These are phyloP conservation scores for Taurulus bubalis DNA, from an alignment of 2,113 vertebrate species.

Conservation along the genomic window DNA sequence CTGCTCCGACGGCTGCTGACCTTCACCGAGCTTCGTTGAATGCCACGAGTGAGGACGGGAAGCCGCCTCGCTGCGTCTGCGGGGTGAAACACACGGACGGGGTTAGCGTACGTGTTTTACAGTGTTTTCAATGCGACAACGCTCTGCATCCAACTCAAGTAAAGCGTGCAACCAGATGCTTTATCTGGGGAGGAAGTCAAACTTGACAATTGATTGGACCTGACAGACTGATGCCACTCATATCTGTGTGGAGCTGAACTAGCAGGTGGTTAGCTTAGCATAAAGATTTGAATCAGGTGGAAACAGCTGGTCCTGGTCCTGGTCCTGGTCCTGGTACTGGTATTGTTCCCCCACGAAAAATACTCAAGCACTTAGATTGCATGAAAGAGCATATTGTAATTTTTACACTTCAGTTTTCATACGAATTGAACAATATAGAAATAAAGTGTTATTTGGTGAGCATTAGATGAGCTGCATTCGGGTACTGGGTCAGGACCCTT, in stretches of 20 bases:
- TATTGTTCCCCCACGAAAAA: not conserved
- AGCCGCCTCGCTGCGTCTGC: constrained; percentile 86
- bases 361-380: not conserved
- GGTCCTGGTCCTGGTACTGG: no score
- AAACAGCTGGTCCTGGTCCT: no score
- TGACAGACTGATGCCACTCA: not conserved
- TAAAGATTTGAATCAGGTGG: not conserved
- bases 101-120: not conserved
- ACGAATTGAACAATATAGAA: not conserved
- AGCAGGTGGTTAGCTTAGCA: not conserved
- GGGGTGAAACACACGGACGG: not conserved
- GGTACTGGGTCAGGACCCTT: not conserved
- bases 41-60: constrained; percentile 96
- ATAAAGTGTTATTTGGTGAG: not conserved
- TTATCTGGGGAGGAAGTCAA: not conserved
- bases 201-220: no score
- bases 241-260: not conserved
- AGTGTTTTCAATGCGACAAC: not conserved
- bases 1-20: constrained; percentile 85
- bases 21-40: constrained; percentile 87
- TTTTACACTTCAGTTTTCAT: no score
- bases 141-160: not conserved
- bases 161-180: not conserved
- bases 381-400: not conserved
- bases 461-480: not conserved